These are phyloP conservation scores for Polyommatus icarus DNA, from an alignment of 2,888 invertebrate genomes.

Conservation along the genomic window DNA sequence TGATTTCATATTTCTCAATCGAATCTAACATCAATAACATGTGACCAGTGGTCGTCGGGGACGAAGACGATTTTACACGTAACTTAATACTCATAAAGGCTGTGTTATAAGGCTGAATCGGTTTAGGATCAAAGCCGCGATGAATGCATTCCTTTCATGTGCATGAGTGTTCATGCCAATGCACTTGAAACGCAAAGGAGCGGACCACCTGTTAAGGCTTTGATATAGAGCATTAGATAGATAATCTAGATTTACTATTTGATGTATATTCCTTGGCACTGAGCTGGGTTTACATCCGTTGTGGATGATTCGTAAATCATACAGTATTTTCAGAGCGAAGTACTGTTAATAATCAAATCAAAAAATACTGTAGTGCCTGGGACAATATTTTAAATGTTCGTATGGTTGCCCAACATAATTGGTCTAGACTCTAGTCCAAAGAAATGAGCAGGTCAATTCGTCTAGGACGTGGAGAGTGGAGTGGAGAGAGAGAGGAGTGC, in stretches of 20 bases:
- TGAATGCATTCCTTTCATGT: constrained; percentile 35
- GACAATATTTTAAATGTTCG: too few species aligned
- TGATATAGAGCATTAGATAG: constrained; percentile 31
- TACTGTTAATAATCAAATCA: too few species aligned
- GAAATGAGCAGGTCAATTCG: too few species aligned
- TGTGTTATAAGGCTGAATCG: constrained; percentile 32
- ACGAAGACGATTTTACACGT: constrained; percentile 30
- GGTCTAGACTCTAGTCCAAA: too few species aligned
- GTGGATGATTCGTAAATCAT: too few species aligned
- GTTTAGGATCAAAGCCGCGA: constrained; percentile 37
- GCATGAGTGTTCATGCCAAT: constrained; percentile 38
- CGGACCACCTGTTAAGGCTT: constrained; percentile 36
- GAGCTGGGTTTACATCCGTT: background rate
- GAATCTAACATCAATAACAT: background rate
- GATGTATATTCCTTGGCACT: background rate
- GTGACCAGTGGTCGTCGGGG: constrained; percentile 23
- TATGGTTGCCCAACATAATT: too few species aligned
- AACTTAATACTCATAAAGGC: constrained; percentile 28
- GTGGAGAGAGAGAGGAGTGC: too few species aligned
- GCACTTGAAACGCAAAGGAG: constrained; percentile 36
- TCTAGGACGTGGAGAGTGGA: too few species aligned
- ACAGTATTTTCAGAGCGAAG: too few species aligned
- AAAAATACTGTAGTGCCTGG: too few species aligned
- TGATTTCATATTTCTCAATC: constrained; percentile 2
- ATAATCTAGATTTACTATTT: constrained; percentile 6